These are phyloP conservation scores for Philonicus albiceps DNA, from an alignment of 2,888 invertebrate species.

Conservation along the genomic window DNA sequence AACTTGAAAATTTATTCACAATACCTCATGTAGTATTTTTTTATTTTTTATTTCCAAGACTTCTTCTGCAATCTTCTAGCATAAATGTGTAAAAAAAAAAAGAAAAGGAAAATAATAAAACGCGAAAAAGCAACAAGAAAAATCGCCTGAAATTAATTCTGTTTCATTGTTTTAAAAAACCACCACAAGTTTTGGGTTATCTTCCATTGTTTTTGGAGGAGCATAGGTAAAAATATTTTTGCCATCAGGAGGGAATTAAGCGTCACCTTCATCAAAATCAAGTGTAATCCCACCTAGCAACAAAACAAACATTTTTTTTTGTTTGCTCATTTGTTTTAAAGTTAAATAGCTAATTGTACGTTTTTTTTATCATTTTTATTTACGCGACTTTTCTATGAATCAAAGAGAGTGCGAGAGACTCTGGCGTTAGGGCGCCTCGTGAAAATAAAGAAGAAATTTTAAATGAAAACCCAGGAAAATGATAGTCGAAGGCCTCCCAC, in stretches of 20 bases:
- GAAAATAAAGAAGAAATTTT: neutral
- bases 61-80: neutral
- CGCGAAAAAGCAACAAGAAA: neutral
- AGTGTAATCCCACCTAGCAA: neutral
- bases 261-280: neutral
- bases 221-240: neutral
- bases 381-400: neutral
- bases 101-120: neutral
- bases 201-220: slow-evolving; percentile 10
- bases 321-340: neutral
- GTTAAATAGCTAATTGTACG: neutral
- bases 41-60: neutral
- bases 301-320: neutral
- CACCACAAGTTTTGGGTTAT: slow-evolving; percentile 1
- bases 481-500: slow-evolving; percentile 4
- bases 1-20: slow-evolving; percentile 14
- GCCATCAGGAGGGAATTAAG: neutral
- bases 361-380: neutral
- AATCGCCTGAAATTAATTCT: slow-evolving; percentile 17
- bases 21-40: neutral
- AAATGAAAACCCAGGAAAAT: neutral
- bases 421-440: neutral
- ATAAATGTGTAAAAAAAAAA: neutral
- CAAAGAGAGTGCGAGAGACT: neutral
- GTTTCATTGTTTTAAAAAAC: slow-evolving; percentile 25